phyloP scores from a whole-genome alignment of 2,797 vertebrate genomes.

The Leucoraja ocellata region DNA sequence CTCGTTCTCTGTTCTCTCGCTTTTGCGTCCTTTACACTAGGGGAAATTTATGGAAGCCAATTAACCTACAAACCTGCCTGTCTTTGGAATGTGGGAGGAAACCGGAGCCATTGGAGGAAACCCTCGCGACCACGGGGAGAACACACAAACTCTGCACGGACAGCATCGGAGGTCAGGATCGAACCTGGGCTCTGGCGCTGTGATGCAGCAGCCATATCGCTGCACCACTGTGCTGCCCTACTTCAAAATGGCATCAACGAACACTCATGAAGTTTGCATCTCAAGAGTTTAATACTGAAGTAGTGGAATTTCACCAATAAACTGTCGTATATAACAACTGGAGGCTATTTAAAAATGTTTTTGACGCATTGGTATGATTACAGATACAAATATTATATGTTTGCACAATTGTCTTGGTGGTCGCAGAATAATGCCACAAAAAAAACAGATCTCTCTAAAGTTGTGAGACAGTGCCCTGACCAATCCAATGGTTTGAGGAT shows the following conservation, averaged over 20 bases:
- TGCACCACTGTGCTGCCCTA: too few species aligned
- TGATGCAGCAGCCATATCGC: too few species aligned
- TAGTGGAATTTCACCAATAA: not conserved
- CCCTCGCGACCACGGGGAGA: too few species aligned
- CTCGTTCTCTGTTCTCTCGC: too few species aligned
- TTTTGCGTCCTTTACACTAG: too few species aligned
- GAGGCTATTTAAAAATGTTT: not conserved
- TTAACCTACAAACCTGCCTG: too few species aligned
- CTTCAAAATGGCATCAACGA: slow-evolving; percentile 5
- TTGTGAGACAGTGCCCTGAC: slow-evolving; percentile 11
- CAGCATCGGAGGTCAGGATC: too few species aligned
- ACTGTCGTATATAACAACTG: not conserved
- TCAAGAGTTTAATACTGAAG: not conserved
- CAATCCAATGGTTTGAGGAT: slow-evolving; percentile 13
- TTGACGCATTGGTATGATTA: not conserved
- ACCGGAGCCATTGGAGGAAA: too few species aligned
- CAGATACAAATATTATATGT: not conserved
- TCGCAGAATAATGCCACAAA: slow-evolving; percentile 17
- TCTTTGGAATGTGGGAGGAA: too few species aligned
- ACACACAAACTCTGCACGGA: too few species aligned
- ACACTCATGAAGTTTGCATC: slow-evolving; percentile 2
- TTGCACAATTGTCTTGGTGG: slow-evolving; percentile 14
- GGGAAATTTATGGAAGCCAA: too few species aligned
- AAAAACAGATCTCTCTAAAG: not conserved
- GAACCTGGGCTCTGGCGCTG: too few species aligned